Evolutionary conservation across 2,888 invertebrate genomes (phyloP).

Genomic region (Hirtodrosophila confusa): DNA sequence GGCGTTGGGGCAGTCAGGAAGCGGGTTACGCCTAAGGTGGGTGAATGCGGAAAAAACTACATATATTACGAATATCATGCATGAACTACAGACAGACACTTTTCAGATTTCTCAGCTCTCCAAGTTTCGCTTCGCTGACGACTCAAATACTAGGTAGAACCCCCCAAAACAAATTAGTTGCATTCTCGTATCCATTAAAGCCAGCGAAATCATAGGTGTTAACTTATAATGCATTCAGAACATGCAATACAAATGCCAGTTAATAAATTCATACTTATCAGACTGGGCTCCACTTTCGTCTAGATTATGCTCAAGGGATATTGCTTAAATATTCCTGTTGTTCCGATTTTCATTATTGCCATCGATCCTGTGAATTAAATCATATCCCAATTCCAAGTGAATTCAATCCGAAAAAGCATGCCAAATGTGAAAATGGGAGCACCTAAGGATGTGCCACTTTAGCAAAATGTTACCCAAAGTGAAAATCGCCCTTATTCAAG

Average conservation of each 20-base stretch:
- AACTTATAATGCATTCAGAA: constrained; percentile 10
- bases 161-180: constrained; percentile 42
- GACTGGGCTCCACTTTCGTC: too few relatives aligned
- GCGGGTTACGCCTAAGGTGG: constrained; percentile 39
- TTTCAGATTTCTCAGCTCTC: constrained; percentile 25
- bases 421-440: too few relatives aligned
- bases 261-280: too few relatives aligned
- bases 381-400: too few relatives aligned
- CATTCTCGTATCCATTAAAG: constrained; percentile 12
- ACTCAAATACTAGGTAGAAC: constrained; percentile 3
- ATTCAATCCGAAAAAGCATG: too few relatives aligned
- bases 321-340: too few relatives aligned
- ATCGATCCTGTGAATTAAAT: too few relatives aligned
- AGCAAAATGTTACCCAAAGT: too few relatives aligned
- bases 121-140: constrained; percentile 45
- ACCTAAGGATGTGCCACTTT: too few relatives aligned
- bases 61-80: constrained; percentile 48
- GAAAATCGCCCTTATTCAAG: too few relatives aligned
- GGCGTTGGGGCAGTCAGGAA: constrained; percentile 2
- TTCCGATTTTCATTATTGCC: too few relatives aligned
- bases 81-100: constrained; percentile 11
- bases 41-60: constrained; percentile 42
- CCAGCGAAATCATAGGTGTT: constrained; percentile 31
- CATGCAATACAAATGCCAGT: background rate
- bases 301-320: too few relatives aligned